Base-by-base conservation (phyloP, 1,140 invertebrate genomes). In the Penaeus indicus region DNA sequence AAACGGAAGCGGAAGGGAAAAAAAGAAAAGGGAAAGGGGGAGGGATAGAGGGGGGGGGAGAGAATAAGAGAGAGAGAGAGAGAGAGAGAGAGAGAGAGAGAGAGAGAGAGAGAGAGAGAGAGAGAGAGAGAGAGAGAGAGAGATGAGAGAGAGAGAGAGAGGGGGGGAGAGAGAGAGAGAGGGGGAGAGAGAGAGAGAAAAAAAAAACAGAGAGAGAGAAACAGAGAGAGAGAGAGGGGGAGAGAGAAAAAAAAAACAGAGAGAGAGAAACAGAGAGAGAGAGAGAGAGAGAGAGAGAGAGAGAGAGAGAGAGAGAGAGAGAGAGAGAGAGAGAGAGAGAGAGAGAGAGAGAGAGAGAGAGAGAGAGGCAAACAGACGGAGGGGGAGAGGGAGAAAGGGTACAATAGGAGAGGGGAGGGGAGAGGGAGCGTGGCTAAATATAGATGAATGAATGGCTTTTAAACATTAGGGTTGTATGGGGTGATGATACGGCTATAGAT, bases 81-180 rank as follows among this genome's bases (percentile, higher is more conserved):
- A 25, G 47, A 19, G 78, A 47, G 78, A 80, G 38, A 47, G 38
- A 80, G 38, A 3, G 78, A 47, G 78, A 80, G 38, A 54, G 78
- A 80, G 10, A 80, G 78, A 80, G 38, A 80, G 38, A 38, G 78
- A 42, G 78, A 80, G 38, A 42, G 38, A 38, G 38, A 80, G 38
- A 42, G 38, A 80, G 38, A 54, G n/a, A 10, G 32, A 42, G 38
- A 80, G 78, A 80, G 78, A 80, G 38, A 80, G 78, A 80, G 38
- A 54, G 38, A 8, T 0, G 3, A 4, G 38, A 42, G 16, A 16
- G 54, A 54, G 54, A 16, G 16, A 16, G 16, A 54, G 54, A 16
- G 54, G 11, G 25, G 62, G 10, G n/a, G 60, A 81, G 54, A 61
- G 60, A 8, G 79, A 16, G 60, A 22, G 10, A 7, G 18, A 54